Evolutionary conservation across 2,797 vertebrate species (phyloP).

Genomic region (Hozukius guyotensis): DNA sequence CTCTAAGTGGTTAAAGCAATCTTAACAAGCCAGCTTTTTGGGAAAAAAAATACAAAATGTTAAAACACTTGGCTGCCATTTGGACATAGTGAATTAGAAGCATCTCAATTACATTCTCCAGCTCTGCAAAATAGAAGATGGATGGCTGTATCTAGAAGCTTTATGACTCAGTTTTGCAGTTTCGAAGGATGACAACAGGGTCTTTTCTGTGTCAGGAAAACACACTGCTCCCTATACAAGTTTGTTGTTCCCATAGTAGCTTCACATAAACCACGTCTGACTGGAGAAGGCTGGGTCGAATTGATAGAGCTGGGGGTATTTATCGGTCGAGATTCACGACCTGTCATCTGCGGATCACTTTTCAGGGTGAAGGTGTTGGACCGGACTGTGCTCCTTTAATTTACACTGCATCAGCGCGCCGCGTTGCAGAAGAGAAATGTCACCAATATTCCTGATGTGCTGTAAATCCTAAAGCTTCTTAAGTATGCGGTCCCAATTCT

Average conservation of each 20-base stretch:
- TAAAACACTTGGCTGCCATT: conserved; percentile 40
- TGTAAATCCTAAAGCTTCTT: conserved; percentile 44
- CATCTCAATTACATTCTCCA: conserved; percentile 28
- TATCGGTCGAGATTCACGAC: conserved; percentile 70
- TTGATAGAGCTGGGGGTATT: conserved; percentile 57
- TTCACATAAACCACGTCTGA: conserved; percentile 65
- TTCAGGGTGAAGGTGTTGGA: conserved; percentile 58
- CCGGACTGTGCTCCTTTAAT: conserved; percentile 39
- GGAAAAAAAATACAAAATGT: conserved; percentile 24
- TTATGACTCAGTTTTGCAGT: conserved; percentile 49
- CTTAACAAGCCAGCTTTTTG: conserved; percentile 46
- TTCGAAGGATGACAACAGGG: conserved; percentile 39
- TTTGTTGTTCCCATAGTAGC: conserved; percentile 50
- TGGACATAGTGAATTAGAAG: conserved; percentile 41
- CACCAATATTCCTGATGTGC: conserved; percentile 43
- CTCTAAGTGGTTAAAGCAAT: conserved; percentile 46
- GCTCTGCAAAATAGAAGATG: conserved; percentile 3
- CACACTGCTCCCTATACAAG: conserved; percentile 32
- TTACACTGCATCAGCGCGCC: conserved; percentile 33
- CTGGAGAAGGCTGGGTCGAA: conserved; percentile 54
- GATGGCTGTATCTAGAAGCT: conserved; percentile 37
- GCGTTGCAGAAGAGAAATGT: conserved; percentile 48
- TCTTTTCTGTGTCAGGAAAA: conserved; percentile 31
- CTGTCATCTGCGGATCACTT: conserved; percentile 64
- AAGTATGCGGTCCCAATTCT: conserved; percentile 7